phyloP scores from a whole-genome alignment of 2,797 vertebrate species.

The Anabas testudineus region DNA sequence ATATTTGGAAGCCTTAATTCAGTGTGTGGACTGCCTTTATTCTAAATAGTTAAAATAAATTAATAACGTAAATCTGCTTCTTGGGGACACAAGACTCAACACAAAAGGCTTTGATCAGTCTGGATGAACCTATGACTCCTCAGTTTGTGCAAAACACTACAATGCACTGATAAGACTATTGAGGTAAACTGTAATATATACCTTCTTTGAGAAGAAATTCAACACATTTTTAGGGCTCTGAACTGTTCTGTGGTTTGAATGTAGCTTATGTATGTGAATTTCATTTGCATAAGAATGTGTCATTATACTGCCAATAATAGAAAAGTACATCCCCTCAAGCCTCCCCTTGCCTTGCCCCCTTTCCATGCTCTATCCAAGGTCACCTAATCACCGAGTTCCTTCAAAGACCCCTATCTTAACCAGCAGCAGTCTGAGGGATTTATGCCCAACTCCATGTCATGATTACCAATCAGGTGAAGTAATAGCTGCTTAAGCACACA shows the following conservation, averaged over 20 bases:
- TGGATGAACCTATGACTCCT: background rate
- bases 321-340: conserved; percentile 58
- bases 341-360: conserved; percentile 33
- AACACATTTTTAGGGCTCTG: conserved; percentile 19
- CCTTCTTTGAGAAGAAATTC: conserved; percentile 14
- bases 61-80: conserved; percentile 6
- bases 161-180: conserved; percentile 5
- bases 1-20: no score
- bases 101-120: background rate
- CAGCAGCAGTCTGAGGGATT: conserved; percentile 76
- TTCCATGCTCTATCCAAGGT: conserved; percentile 78
- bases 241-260: conserved; percentile 30
- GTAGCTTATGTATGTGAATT: conserved; percentile 51
- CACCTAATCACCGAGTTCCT: conserved; percentile 77
- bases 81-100: background rate
- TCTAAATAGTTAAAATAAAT: no score
- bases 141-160: conserved; percentile 7
- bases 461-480: conserved; percentile 85
- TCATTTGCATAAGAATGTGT: conserved; percentile 79
- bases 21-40: no score
- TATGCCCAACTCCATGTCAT: conserved; percentile 77
- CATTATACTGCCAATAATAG: conserved; percentile 79
- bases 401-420: conserved; percentile 77
- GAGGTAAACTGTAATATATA: conserved; percentile 11
- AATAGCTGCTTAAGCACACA: conserved; percentile 82